phyloP scores from a whole-genome alignment of 2,113 vertebrate species.

The Bubo blakistoni region DNA sequence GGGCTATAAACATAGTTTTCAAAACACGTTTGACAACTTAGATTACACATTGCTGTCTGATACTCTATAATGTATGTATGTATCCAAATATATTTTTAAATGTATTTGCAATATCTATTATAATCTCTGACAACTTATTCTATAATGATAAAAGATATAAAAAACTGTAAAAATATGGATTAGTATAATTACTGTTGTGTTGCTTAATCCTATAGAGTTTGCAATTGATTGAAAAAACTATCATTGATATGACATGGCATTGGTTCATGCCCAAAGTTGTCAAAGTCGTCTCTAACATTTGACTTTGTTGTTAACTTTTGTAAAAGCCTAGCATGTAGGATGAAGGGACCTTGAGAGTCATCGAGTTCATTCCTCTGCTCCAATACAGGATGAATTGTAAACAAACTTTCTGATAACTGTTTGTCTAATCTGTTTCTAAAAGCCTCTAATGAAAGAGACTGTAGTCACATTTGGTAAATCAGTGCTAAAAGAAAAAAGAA shows the following conservation, averaged over 20 bases:
- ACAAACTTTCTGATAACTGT: neutral
- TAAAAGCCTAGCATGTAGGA: neutral
- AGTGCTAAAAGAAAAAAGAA: neutral
- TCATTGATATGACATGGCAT: neutral
- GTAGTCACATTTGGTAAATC: neutral
- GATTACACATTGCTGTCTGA: neutral
- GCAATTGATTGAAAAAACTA: neutral
- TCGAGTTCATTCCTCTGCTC: neutral
- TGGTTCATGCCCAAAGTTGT: neutral
- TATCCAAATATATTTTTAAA: neutral
- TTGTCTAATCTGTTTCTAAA: neutral
- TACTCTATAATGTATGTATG: neutral
- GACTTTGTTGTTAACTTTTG: neutral
- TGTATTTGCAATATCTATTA: neutral
- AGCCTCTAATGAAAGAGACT: neutral
- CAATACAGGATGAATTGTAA: neutral
- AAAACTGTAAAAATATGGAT: neutral
- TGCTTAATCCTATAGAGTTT: neutral
- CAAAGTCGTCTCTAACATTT: neutral
- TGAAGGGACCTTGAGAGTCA: neutral
- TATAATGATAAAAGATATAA: neutral
- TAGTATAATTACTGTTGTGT: neutral
- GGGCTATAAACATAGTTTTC: constrained; percentile 1
- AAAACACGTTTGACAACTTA: constrained; percentile 11
- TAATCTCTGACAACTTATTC: neutral